A percentile compares a stretch with the other conserved stretches of the same genome.
phyloP scores from a whole-genome alignment of 1,140 invertebrate species.

The Zaprionus vittiger region DNA sequence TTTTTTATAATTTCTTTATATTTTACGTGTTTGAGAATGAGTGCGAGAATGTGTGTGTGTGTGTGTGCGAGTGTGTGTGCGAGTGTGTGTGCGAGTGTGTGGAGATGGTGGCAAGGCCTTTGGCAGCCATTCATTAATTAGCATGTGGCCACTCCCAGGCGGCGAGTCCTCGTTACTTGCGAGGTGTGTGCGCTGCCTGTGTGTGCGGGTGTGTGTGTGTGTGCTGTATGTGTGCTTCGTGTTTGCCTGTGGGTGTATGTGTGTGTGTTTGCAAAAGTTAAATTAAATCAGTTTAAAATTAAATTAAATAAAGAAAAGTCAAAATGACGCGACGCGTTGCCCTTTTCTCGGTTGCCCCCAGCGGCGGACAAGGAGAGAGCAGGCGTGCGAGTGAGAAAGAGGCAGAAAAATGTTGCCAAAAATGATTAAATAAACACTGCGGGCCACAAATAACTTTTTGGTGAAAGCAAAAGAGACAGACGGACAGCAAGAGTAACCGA shows the following conservation, averaged over 20 bases:
- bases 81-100: background rate
- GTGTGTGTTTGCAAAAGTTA: slow-evolving; percentile 51
- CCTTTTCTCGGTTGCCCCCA: slow-evolving; percentile 17
- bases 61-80: background rate
- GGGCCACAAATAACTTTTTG: slow-evolving; percentile 48
- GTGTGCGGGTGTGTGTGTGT: slow-evolving; percentile 5
- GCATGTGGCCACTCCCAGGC: slow-evolving; percentile 71
- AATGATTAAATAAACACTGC: slow-evolving; percentile 64
- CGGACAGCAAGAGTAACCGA: background rate
- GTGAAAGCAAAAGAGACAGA: slow-evolving; percentile 18
- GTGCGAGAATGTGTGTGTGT: background rate
- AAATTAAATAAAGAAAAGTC: slow-evolving; percentile 47
- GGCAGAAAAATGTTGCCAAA: slow-evolving; percentile 9
- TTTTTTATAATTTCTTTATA: slow-evolving; percentile 45
- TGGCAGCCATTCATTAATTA: slow-evolving; percentile 75
- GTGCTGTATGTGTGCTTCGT: slow-evolving; percentile 20
- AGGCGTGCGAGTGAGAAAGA: background rate
- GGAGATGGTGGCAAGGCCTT: slow-evolving; percentile 37
- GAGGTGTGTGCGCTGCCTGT: slow-evolving; percentile 18
- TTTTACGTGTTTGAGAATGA: slow-evolving; percentile 10
- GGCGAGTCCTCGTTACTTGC: slow-evolving; percentile 44
- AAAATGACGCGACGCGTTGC: slow-evolving; percentile 43
- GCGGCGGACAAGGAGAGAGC: slow-evolving; percentile 14
- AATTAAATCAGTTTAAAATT: slow-evolving; percentile 74
- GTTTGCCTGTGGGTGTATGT: too few relatives aligned